Conservation (phyloP, 2,888 invertebrate species). For the Laothoe populi region DNA sequence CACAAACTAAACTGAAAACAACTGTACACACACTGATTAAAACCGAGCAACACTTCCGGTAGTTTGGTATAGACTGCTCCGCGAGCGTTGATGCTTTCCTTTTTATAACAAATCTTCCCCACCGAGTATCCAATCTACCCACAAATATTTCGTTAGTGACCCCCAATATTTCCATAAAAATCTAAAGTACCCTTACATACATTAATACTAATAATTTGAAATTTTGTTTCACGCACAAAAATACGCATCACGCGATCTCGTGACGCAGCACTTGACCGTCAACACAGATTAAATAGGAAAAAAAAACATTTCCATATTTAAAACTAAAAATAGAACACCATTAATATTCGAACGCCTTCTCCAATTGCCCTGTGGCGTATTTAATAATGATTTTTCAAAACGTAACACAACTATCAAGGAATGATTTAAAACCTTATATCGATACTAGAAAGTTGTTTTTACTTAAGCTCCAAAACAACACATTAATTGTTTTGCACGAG, state of each 20-base stretch:
- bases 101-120: too few species aligned
- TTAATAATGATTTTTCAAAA: constrained; percentile 16
- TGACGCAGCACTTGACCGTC: constrained; percentile 3
- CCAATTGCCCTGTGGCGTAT: constrained; percentile 6
- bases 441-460: neutral
- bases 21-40: too few species aligned
- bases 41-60: too few species aligned
- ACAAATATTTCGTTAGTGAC: too few species aligned
- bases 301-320: constrained; percentile 13
- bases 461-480: neutral
- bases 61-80: too few species aligned
- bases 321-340: constrained; percentile 18
- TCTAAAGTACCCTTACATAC: too few species aligned
- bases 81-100: too few species aligned
- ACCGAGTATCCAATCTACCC: too few species aligned
- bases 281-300: neutral
- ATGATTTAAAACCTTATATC: neutral
- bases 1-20: too few species aligned
- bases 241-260: neutral
- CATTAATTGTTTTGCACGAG: constrained; percentile 1
- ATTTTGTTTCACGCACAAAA: neutral
- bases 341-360: constrained; percentile 9
- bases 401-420: neutral
- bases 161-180: too few species aligned
- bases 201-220: too few species aligned